These are phyloP conservation scores for Sipha flava DNA, from an alignment of 1,140 invertebrate species.

Conservation along the genomic window DNA sequence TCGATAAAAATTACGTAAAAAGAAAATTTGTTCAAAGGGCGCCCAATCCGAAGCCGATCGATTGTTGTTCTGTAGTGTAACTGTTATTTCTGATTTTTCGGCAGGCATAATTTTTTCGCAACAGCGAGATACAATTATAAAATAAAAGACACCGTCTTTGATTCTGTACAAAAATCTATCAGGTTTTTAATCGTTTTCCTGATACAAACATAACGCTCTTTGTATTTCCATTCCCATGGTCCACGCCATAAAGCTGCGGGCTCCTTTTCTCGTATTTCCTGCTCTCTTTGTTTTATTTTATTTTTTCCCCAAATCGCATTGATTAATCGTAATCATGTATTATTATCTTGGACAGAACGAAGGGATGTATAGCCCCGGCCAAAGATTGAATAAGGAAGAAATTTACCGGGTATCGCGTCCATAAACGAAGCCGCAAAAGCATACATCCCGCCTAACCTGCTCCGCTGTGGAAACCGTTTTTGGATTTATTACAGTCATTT, in stretches of 20 bases:
- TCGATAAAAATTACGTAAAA: too few relatives aligned
- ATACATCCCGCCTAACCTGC: background rate
- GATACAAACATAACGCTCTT: too few relatives aligned
- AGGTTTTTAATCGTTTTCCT: too few relatives aligned
- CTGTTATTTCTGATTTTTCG: too few relatives aligned
- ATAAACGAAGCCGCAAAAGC: slow-evolving; percentile 16
- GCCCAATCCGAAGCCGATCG: too few relatives aligned
- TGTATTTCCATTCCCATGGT: too few relatives aligned
- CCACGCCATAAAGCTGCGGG: background rate
- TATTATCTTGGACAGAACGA: background rate
- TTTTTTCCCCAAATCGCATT: background rate
- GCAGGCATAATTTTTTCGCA: too few relatives aligned
- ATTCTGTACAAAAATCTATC: too few relatives aligned
- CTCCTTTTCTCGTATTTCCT: background rate
- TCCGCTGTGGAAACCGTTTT: background rate
- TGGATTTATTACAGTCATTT: slow-evolving; percentile 13
- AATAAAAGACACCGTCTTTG: too few relatives aligned
- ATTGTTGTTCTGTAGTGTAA: too few relatives aligned
- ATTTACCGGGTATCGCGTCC: slow-evolving; percentile 16
- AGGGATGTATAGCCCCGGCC: background rate
- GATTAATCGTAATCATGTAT: slow-evolving; percentile 19
- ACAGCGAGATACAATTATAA: too few relatives aligned
- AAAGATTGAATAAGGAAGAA: slow-evolving; percentile 22
- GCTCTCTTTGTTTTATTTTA: background rate
- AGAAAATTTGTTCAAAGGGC: too few relatives aligned